Base-by-base conservation (phyloP, 2,113 vertebrate genomes). In the Procavia capensis region DNA sequence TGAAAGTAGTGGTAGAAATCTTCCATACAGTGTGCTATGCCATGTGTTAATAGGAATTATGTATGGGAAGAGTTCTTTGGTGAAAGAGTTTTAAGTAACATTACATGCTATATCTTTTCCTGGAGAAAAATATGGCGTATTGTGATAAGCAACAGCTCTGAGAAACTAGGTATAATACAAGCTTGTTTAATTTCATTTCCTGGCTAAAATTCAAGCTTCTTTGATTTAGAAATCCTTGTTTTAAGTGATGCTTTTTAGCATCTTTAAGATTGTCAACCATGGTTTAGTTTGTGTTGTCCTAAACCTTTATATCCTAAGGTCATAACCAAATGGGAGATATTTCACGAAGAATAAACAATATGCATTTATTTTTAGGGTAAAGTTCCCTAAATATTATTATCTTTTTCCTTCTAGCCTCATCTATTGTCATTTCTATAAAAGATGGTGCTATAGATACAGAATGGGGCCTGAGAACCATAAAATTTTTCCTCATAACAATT, bases 271-370 rank as follows among this genome's bases (percentile, higher is more conserved):
- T 80, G 59, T 3, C 89, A 36, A 92, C 85, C 66, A 93, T 14
- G 72, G 9, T 57, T 92, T 79, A 74, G 72, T n/a, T 79, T 74
- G 85, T 50, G 10, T 20, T 75, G 3, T 19, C 72, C 5, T 94
- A 36, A 94, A 86, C 24, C 3, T 94, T 41, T 66, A 36, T 92
- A 68, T 92, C 29, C 45, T 96, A 47, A 4, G 74, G 22, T 68
- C 34, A 68, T 61, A 50, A 92, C 2, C 64, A 13, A 72, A 64
- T 66, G 10, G 9, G 10, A 39, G 87, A 84, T 31, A 72, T 4
- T 68, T 84, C 31, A 47, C 11, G 24, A 88, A 39, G 14, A 41
- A 1, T 25, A 85, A 79, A 63, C 19, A 14, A 9, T 16, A 64
- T 5, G 57, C 17, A 41, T 6, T 54, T 3, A 80, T 24, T 70